Percentiles rank a stretch among this genome's conserved stretches.
Evolutionary conservation across 1,140 invertebrate species (phyloP).

Genomic region (Drosophila nasuta): DNA sequence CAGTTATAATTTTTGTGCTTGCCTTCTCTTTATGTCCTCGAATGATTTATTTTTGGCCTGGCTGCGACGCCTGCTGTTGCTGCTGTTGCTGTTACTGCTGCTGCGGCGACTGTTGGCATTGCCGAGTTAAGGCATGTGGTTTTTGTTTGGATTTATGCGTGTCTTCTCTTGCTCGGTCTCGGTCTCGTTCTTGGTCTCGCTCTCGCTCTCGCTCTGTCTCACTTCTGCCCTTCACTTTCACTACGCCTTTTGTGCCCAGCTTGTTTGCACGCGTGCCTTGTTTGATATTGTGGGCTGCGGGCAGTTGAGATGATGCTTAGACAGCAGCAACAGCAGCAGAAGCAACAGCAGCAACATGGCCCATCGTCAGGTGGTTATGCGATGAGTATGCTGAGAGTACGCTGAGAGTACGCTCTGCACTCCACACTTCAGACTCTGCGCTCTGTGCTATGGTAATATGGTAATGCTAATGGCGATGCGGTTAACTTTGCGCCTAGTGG

Average conservation of each 20-base stretch:
- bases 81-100: conserved; percentile 14
- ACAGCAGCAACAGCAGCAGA: conserved; percentile 24
- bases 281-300: conserved; percentile 61
- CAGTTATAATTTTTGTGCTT: conserved; percentile 80
- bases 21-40: conserved; percentile 79
- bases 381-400: conserved; percentile 9
- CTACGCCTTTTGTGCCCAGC: conserved; percentile 45
- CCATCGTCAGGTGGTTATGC: conserved; percentile 24
- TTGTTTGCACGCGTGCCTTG: conserved; percentile 72
- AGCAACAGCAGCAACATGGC: conserved; percentile 42
- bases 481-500: conserved; percentile 45
- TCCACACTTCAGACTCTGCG: neutral
- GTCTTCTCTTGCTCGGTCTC: conserved; percentile 17
- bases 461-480: conserved; percentile 40
- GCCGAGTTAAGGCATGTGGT: conserved; percentile 72
- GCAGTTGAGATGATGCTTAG: conserved; percentile 75
- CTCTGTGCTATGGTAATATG: conserved; percentile 6
- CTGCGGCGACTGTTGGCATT: conserved; percentile 30
- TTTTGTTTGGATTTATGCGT: conserved; percentile 78
- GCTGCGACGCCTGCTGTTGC: conserved; percentile 41
- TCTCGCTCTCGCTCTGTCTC: neutral
- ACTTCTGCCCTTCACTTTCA: neutral
- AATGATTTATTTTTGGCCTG: conserved; percentile 79
- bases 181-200: neutral
- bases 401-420: conserved; percentile 5